Base-by-base conservation (phyloP, 1,140 invertebrate species). In the Aphelinus certus region DNA sequence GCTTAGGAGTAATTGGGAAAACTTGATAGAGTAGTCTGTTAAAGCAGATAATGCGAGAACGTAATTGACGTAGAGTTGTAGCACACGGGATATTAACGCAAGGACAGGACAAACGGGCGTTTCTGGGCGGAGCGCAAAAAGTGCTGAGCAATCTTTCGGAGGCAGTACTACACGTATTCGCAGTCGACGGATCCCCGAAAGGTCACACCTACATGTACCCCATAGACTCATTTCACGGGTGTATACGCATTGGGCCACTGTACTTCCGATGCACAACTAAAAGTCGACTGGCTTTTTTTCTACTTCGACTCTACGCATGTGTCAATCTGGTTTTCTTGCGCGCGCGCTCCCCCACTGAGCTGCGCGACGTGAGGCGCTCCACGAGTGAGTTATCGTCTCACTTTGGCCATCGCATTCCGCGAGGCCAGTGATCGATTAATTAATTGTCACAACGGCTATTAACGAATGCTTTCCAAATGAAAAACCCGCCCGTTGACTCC, bases 51-150 rank as follows among this genome's bases (percentile, higher is more conserved):
- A 26, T 26, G 26, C 26, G 26, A 26, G 26, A 26, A 26, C 26
- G 26, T 26, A 26, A 26, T 26, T 26, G 26, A 26, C 26, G 26
- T 26, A 26, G 26, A 26, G 26, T 26, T 26, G 26, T 26, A 26
- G 67, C 69, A 77, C 76, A 57, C 65, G 65, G 10, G 66, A 71
- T 76, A 79, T 76, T 68, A 73, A 77, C 62, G 79, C 77, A 71
- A 75, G 67, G 77, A 77, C 76, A 77, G 70, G 76, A 75, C 71
- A 78, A 80, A 76, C 80, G 69, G 81, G 79, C 81, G 78, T 81
- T 80, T 73, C 77, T 71, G 84, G 85, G 85, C 85, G 85, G 84
- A 79, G 84, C 84, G 81, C 81, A 83, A 85, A 87, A 86, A 85
- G 77, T 82, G 85, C 82, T 83, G 84, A 86, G 81, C 73, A 82